A percentile compares a stretch with the other conserved stretches of the same genome.
Conservation (phyloP, 2,113 vertebrate genomes). For the Fregetta grallaria region DNA sequence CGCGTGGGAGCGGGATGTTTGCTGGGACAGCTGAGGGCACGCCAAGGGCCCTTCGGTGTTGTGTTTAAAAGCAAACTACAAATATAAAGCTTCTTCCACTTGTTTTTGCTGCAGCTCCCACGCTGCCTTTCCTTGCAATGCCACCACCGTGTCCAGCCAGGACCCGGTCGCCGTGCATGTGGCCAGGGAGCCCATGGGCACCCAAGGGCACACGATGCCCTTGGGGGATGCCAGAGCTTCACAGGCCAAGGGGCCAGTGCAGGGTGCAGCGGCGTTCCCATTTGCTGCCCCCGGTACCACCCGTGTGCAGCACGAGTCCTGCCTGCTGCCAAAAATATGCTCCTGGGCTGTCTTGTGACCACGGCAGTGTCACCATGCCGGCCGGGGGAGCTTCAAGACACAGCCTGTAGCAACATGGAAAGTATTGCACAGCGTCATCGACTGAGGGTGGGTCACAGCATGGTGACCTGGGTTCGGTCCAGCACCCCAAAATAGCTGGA, state of each 20-base stretch:
- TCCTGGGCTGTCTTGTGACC: not conserved
- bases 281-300: not conserved
- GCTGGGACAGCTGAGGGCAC: not conserved
- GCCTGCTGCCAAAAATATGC: not conserved
- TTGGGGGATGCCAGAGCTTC: not conserved
- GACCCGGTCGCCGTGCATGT: fast-evolving
- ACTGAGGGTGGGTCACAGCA: fast-evolving
- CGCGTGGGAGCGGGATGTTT: not conserved
- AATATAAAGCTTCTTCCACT: not conserved
- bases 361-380: fast-evolving
- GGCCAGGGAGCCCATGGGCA: fast-evolving
- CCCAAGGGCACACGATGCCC: not conserved
- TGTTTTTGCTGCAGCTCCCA: not conserved
- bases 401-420: not conserved
- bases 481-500: not conserved
- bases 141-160: not conserved
- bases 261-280: not conserved
- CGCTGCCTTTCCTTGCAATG: not conserved
- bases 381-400: not conserved
- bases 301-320: not conserved
- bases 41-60: not conserved
- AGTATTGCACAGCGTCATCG: not conserved
- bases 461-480: not conserved
- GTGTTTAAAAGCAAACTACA: not conserved
- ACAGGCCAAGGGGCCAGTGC: not conserved